Conservation (phyloP, 2,888 invertebrate genomes). For the Synergus gifuensis region DNA sequence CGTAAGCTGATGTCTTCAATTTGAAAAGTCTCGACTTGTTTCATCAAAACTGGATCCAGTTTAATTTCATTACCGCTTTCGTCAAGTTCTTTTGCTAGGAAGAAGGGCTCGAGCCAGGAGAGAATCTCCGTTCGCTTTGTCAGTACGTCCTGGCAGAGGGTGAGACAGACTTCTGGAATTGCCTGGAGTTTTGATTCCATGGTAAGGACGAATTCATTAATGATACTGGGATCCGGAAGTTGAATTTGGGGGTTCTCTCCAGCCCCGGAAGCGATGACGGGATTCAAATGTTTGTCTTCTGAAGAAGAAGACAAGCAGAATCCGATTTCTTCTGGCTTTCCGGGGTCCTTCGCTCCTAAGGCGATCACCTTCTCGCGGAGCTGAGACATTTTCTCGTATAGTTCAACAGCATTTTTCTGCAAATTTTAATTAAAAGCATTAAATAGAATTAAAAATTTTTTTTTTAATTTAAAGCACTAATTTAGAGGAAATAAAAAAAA, state of each 20-base stretch:
- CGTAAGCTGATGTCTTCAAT: background rate
- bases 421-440: background rate
- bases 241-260: constrained; percentile 43
- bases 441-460: too few species aligned
- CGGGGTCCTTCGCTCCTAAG: constrained; percentile 68
- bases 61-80: constrained; percentile 11
- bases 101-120: constrained; percentile 51
- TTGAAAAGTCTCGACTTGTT: constrained; percentile 28
- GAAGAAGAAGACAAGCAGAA: constrained; percentile 31
- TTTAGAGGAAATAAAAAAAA: too few species aligned
- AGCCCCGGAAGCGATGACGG: constrained; percentile 38
- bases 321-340: constrained; percentile 64
- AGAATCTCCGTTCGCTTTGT: constrained; percentile 57
- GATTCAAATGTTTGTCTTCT: constrained; percentile 24
- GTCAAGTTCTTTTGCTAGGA: background rate
- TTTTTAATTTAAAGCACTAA: too few species aligned
- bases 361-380: constrained; percentile 68
- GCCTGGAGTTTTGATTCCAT: constrained; percentile 59
- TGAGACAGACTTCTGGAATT: constrained; percentile 45
- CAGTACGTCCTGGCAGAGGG: constrained; percentile 55
- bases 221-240: constrained; percentile 45
- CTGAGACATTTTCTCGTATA: constrained; percentile 64
- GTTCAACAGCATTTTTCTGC: constrained; percentile 41
- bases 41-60: background rate
- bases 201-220: constrained; percentile 55